phyloP scores from a whole-genome alignment of 2,113 vertebrate species.

The Erythrolamprus reginae region DNA sequence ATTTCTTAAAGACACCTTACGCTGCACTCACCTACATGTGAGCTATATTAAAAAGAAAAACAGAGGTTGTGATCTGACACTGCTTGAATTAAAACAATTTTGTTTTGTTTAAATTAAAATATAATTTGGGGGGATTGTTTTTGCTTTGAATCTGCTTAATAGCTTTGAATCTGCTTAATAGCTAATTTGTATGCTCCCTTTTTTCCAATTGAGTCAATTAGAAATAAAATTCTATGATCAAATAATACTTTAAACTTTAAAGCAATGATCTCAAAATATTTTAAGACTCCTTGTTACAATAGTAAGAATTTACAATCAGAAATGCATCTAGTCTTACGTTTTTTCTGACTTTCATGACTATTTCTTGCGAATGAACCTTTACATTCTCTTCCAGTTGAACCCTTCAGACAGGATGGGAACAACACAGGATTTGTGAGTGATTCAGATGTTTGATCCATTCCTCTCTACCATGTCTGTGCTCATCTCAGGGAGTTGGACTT shows the following conservation, averaged over 20 bases:
- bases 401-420: neutral
- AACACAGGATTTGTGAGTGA: neutral
- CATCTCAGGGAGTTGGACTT: neutral
- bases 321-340: neutral
- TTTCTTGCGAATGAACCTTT: neutral
- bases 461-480: neutral
- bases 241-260: neutral
- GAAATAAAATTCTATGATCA: neutral
- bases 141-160: neutral
- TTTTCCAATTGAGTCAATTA: neutral
- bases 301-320: neutral
- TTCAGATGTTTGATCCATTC: neutral
- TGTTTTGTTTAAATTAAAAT: conserved; percentile 8
- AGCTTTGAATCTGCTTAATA: neutral
- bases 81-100: neutral
- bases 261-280: neutral
- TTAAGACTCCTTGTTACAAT: neutral
- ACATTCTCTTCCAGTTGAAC: neutral
- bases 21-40: neutral
- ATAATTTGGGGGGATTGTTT: neutral
- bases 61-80: neutral
- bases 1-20: neutral
- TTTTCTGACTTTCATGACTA: neutral
- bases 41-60: neutral
- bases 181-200: no score